Percentiles rank a stretch among this genome's conserved stretches.
These are phyloP conservation scores for Drosophila lowei DNA, from an alignment of 1,140 invertebrate genomes.

Conservation along the genomic window DNA sequence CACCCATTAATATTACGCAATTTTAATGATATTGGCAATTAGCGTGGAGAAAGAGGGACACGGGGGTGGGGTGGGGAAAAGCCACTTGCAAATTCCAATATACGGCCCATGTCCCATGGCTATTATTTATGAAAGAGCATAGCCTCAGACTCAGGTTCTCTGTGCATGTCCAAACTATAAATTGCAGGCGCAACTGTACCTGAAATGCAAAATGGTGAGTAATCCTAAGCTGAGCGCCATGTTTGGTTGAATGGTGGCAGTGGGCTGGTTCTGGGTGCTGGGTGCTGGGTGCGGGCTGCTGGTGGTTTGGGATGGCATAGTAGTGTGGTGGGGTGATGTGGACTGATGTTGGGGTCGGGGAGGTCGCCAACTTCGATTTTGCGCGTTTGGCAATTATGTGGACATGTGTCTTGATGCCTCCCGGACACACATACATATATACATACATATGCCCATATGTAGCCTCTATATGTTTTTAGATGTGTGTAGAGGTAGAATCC, in stretches of 20 bases:
- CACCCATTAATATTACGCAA: slow-evolving; percentile 72
- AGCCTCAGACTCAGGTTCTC: slow-evolving; percentile 17
- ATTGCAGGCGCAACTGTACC: slow-evolving; percentile 69
- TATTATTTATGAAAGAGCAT: slow-evolving; percentile 21
- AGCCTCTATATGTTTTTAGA: neutral
- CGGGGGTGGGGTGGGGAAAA: neutral
- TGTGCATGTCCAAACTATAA: slow-evolving; percentile 44
- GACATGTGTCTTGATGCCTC: slow-evolving; percentile 76
- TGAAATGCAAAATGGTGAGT: slow-evolving; percentile 46
- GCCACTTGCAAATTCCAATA: slow-evolving; percentile 50
- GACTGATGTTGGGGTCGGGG: slow-evolving; percentile 19
- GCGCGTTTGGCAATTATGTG: slow-evolving; percentile 80
- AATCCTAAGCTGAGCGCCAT: slow-evolving; percentile 41
- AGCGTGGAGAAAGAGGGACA: slow-evolving; percentile 19
- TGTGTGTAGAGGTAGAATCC: slow-evolving; percentile 34
- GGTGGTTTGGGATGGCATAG: slow-evolving; percentile 3
- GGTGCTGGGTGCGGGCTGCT: slow-evolving; percentile 6
- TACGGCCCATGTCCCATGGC: slow-evolving; percentile 25
- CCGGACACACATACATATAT: slow-evolving; percentile 39
- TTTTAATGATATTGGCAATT: slow-evolving; percentile 74
- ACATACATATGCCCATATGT: slow-evolving; percentile 9
- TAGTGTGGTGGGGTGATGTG: neutral
- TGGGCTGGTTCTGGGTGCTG: neutral
- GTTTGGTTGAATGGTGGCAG: slow-evolving; percentile 11
- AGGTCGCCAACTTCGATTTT: slow-evolving; percentile 70